phyloP scores from a whole-genome alignment of 2,888 invertebrate species.

The Dryobota labecula region DNA sequence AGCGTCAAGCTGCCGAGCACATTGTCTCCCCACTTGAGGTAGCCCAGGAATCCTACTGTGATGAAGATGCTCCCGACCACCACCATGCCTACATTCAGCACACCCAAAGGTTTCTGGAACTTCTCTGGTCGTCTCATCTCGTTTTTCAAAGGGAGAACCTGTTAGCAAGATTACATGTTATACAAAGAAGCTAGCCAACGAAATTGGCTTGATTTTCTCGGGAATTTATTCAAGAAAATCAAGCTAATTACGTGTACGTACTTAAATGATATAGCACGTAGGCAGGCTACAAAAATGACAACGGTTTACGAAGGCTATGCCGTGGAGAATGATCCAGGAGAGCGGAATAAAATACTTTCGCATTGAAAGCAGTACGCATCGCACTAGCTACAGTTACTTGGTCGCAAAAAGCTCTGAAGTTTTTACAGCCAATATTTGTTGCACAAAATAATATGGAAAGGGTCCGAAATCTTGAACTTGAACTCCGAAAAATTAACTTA shows the following conservation, averaged over 20 bases:
- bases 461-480: neutral
- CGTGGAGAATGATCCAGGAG: neutral
- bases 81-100: conserved; percentile 97
- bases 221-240: no score
- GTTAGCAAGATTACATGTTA: conserved; percentile 25
- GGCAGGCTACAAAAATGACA: neutral
- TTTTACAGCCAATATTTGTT: neutral
- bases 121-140: conserved; percentile 95
- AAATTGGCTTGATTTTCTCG: no score
- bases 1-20: conserved; percentile 96
- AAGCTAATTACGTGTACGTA: neutral
- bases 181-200: neutral
- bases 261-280: neutral
- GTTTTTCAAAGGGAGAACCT: conserved; percentile 98
- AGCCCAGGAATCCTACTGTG: conserved; percentile 96
- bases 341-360: conserved; percentile 1
- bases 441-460: no score
- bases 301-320: neutral
- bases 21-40: conserved; percentile 95
- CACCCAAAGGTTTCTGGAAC: conserved; percentile 95
- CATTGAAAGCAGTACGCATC: neutral
- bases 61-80: conserved; percentile 95
- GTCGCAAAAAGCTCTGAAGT: neutral
- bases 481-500: conserved; percentile 84
- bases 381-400: no score